A percentile compares a stretch with the other conserved stretches of the same genome.
Evolutionary conservation across 2,888 invertebrate genomes (phyloP).

Genomic region (Zootermopsis nevadensis): DNA sequence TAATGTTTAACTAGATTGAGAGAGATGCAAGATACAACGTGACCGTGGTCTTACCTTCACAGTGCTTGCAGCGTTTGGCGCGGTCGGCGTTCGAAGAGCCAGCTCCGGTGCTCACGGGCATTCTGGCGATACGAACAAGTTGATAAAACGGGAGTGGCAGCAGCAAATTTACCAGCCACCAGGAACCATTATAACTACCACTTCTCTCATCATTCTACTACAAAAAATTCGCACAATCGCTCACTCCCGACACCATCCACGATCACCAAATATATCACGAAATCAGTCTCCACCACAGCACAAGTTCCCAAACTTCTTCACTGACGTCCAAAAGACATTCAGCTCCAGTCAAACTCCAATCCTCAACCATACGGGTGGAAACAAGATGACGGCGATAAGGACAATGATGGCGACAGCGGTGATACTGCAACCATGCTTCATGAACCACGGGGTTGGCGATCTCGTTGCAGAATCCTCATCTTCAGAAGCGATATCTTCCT

Average conservation of each 20-base stretch:
- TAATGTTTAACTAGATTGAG: no score
- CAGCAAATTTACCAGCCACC: slow-evolving; percentile 22
- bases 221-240: not conserved
- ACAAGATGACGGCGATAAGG: slow-evolving; percentile 21
- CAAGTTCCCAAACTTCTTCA: not conserved
- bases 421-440: not conserved
- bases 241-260: not conserved
- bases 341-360: not conserved
- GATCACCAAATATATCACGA: slow-evolving; percentile 11
- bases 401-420: not conserved
- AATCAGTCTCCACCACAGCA: not conserved
- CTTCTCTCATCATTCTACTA: slow-evolving; percentile 13
- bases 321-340: not conserved
- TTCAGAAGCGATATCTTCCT: not conserved
- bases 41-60: slow-evolving; percentile 76
- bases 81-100: slow-evolving; percentile 67
- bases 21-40: no score
- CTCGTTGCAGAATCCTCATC: not conserved
- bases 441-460: not conserved
- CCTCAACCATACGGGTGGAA: slow-evolving; percentile 25
- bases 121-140: slow-evolving; percentile 60
- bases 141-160: slow-evolving; percentile 13
- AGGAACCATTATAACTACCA: slow-evolving; percentile 5
- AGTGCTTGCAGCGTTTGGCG: slow-evolving; percentile 93
- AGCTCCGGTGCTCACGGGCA: slow-evolving; percentile 72